Base-by-base conservation (phyloP, 2,888 invertebrate species). In the Heliothis peltigera region DNA sequence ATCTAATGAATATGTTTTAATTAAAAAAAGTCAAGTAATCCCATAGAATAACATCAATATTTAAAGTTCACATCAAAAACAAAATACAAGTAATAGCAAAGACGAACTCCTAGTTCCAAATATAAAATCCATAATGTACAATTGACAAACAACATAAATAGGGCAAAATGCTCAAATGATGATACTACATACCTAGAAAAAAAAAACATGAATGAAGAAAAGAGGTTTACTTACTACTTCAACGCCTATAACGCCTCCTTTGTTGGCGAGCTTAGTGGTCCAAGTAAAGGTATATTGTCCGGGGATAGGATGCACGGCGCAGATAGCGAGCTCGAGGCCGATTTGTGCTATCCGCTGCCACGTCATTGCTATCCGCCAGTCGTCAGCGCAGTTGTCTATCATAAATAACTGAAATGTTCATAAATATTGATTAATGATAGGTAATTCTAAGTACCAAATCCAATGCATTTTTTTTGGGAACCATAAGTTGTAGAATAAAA, bases 331-430 rank as follows among this genome's bases (percentile, higher is more conserved):
- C 95, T 99, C 99, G 88, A 98, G 96, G 68, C 97, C 96, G 89
- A 99, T 98, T 95, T 98, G 98, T 86, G 97, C 96, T 93, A 99
- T 98, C 93, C 99, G 96, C 95, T 99, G 98, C 97, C 98, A 98
- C 83, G 99, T 99, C 98, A 99, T 99, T 87, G 99, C 99, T 95
- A 99, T 99, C 91, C 99, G 97, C 99, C 99, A 99, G 96, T 99
- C 99, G 93, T 99, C 99, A 80, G 99, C 99, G 96, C 99, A 99
- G 96, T 99, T 99, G 96, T 99, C 99, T 96, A 99, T 99, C 98
- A 99, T 99, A 96, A 99, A 99, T 95, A 99, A 97, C 99, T 99
- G 96, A 48, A 96, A 96, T 67, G 0, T 18, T 51, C 55, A 7
- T 73, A 61, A 80, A 57, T 17, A 35, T 17, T 32, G 1, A 7